Base-by-base conservation (phyloP, 92 coral and sea anemone species). In the Parazoanthus darwini region DNA sequence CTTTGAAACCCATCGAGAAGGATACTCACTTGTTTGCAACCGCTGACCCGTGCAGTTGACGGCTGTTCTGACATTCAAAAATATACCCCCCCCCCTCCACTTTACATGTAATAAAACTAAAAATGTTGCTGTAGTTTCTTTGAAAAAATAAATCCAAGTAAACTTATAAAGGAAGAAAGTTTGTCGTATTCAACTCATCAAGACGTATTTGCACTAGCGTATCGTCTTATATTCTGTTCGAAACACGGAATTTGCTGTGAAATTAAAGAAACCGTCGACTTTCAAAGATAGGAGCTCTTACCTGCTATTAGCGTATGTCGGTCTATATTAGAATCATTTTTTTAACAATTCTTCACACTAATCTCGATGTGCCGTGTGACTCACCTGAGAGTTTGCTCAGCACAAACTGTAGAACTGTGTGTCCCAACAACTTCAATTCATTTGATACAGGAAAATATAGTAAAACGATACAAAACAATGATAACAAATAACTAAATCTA, bases 1-100 rank as follows among this genome's bases (percentile, higher is more conserved):
- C 99, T 3, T 65, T 96, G 3, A 54, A 42, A 58, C 87, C 94
- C n/a, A 93, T 91, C 50, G 99, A 96, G 65, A 79, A 91, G 66
- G 93, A 95, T 82, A 96, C 80, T 74, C 92, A 96, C 85, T 85
- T 96, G 37, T 96, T 96, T 75, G 89, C 96, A 36, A 91, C 89
- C 48, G 88, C 92, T n/a, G 94, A 96, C 48, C 88, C 93, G 9
- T 93, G 94, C 89, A 96, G 95, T 78, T 94, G 89, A 90, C 88
- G 66, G 6, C 70, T 14, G 68, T 48, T 77, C 14, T 36, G 80
- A 42, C 51, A 42, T 16, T 76, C 54, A 26, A 76, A 0, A 20
- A 76, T 76, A 15, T 6, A 38, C 5, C 43, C 20, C 44, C 18
- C 18, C 42, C 2, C n/a, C 9, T 35, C 18, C 15, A 20, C n/a